A percentile compares a stretch with the other conserved stretches of the same genome.
Conservation (phyloP, 2,113 vertebrate species). For the Columba livia region DNA sequence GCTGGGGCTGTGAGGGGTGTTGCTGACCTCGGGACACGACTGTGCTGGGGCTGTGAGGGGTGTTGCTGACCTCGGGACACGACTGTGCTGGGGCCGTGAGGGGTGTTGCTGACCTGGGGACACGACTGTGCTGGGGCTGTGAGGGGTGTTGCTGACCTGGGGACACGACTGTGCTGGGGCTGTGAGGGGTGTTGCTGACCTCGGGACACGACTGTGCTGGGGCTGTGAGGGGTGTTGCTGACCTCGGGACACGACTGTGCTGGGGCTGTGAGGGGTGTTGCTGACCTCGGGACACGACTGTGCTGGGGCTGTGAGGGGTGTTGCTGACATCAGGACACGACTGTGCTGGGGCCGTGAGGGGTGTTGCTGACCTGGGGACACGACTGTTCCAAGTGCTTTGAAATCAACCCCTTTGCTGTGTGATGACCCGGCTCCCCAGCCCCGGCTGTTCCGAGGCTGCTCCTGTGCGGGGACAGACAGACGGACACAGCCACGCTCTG, state of each 20-base stretch:
- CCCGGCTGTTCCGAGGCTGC: neutral
- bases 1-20: neutral
- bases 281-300: neutral
- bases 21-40: too few species aligned
- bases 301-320: neutral
- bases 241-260: too few species aligned
- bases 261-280: too few species aligned
- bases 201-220: too few species aligned
- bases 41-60: too few species aligned
- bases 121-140: too few species aligned
- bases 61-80: too few species aligned
- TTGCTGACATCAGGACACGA: too few species aligned
- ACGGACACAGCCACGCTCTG: neutral
- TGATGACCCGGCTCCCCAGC: accelerated
- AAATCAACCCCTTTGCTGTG: neutral
- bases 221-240: neutral
- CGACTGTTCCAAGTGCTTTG: neutral
- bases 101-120: neutral
- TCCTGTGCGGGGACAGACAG: neutral
- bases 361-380: neutral
- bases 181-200: neutral
- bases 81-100: too few species aligned
- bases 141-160: neutral
- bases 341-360: too few species aligned
- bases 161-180: neutral